Percentiles rank a stretch among this genome's conserved stretches.
Conservation (phyloP, 1,140 invertebrate genomes). For the Brachionus angularis region DNA sequence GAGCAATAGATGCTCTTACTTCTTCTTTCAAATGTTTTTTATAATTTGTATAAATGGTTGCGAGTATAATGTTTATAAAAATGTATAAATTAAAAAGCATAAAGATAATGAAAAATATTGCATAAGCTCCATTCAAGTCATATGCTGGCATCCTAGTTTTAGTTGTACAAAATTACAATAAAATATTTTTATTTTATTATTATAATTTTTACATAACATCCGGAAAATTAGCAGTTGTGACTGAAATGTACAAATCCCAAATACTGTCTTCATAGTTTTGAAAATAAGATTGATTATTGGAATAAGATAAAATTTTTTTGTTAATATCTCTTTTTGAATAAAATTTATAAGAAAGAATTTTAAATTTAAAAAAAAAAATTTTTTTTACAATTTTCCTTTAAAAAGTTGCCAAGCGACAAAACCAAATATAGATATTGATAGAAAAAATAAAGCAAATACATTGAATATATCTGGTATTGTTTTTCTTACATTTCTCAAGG, state of each 20-base stretch:
- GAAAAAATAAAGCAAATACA: slow-evolving; percentile 60
- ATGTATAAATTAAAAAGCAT: slow-evolving; percentile 61
- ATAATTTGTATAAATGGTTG: slow-evolving; percentile 63
- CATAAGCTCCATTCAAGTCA: slow-evolving; percentile 57
- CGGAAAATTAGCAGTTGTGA: slow-evolving; percentile 63
- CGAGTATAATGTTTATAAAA: slow-evolving; percentile 62
- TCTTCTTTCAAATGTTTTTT: slow-evolving; percentile 62
- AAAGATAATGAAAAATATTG: slow-evolving; percentile 60
- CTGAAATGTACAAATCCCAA: slow-evolving; percentile 61
- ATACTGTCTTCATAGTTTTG: slow-evolving; percentile 58
- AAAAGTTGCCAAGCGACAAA: slow-evolving; percentile 62
- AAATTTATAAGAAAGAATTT: slow-evolving; percentile 44
- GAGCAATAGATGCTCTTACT: slow-evolving; percentile 55
- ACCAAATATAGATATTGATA: slow-evolving; percentile 59
- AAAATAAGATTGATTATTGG: slow-evolving; percentile 59
- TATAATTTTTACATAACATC: slow-evolving; percentile 60
- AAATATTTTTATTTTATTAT: not conserved
- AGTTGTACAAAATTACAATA: too few species aligned
- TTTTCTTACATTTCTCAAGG: slow-evolving; percentile 61
- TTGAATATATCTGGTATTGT: slow-evolving; percentile 61
- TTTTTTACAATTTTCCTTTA: slow-evolving; percentile 49
- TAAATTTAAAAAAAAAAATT: slow-evolving; percentile 44
- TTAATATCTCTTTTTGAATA: slow-evolving; percentile 26
- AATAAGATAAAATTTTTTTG: slow-evolving; percentile 49
- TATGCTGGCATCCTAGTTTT: slow-evolving; percentile 61